Evolutionary conservation across 2,888 invertebrate species (phyloP).

Genomic region (Willowsia nigromaculata): DNA sequence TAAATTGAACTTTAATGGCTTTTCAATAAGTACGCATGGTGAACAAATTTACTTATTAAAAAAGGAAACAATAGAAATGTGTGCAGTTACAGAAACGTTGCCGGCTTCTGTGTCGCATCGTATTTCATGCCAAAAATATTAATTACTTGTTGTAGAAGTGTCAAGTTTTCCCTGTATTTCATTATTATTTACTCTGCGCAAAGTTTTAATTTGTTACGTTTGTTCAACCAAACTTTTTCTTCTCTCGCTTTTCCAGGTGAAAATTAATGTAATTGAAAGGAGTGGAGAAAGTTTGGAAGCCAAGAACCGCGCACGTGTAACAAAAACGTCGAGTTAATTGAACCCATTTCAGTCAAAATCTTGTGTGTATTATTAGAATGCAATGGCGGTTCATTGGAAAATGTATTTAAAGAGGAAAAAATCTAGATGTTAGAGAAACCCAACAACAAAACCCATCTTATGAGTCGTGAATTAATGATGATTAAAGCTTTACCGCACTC

Average conservation of each 20-base stretch:
- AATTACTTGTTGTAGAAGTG: neutral
- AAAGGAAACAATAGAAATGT: no score
- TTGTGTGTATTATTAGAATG: neutral
- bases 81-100: no score
- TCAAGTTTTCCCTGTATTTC: neutral
- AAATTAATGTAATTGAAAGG: neutral
- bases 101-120: neutral
- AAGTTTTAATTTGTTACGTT: neutral
- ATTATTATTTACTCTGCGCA: neutral
- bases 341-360: neutral
- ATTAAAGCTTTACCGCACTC: no score
- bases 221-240: neutral
- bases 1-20: neutral
- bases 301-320: neutral
- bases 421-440: no score
- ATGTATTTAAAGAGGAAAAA: neutral
- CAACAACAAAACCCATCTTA: no score
- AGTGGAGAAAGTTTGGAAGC: neutral
- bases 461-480: no score
- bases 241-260: neutral
- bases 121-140: neutral
- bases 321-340: neutral
- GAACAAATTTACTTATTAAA: no score
- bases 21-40: neutral
- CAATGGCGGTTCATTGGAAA: neutral